A percentile compares a stretch with the other conserved stretches of the same genome.
These are phyloP conservation scores for Lepidochrysops patricia DNA, from an alignment of 2,888 invertebrate species.

Conservation along the genomic window DNA sequence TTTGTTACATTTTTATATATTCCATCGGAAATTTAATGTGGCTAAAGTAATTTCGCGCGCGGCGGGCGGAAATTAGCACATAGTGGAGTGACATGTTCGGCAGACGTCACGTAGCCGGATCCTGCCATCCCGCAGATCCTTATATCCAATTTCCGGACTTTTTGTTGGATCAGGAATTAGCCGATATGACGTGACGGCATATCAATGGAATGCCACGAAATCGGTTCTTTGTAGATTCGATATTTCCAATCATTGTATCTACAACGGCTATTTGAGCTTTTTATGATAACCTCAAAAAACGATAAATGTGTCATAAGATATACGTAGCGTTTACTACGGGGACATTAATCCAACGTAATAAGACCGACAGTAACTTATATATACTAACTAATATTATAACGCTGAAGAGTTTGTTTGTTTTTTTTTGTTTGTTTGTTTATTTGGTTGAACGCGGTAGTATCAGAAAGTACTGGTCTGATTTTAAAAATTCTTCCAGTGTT, in stretches of 20 bases:
- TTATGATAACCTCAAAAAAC: neutral
- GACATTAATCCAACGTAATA: no score
- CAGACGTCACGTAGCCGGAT: slow-evolving; percentile 73
- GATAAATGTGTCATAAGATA: no score
- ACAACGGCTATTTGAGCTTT: neutral
- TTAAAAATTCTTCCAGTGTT: no score
- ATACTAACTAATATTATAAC: no score
- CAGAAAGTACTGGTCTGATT: no score
- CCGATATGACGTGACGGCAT: slow-evolving; percentile 65
- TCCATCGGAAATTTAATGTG: slow-evolving; percentile 68
- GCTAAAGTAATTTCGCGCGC: slow-evolving; percentile 73
- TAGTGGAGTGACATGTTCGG: slow-evolving; percentile 73
- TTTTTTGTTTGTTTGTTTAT: no score
- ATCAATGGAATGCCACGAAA: slow-evolving; percentile 35
- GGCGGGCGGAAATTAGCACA: slow-evolving; percentile 72
- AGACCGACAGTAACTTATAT: no score
- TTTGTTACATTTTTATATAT: slow-evolving; percentile 51
- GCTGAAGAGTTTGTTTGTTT: no score
- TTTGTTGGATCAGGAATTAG: slow-evolving; percentile 73
- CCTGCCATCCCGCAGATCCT: slow-evolving; percentile 60
- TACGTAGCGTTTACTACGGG: no score
- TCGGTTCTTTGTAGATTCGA: neutral
- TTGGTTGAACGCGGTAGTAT: no score
- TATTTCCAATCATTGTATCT: neutral
- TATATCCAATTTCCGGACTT: slow-evolving; percentile 73